phyloP scores from a whole-genome alignment of 2,888 invertebrate species.

The Baronia brevicornis region DNA sequence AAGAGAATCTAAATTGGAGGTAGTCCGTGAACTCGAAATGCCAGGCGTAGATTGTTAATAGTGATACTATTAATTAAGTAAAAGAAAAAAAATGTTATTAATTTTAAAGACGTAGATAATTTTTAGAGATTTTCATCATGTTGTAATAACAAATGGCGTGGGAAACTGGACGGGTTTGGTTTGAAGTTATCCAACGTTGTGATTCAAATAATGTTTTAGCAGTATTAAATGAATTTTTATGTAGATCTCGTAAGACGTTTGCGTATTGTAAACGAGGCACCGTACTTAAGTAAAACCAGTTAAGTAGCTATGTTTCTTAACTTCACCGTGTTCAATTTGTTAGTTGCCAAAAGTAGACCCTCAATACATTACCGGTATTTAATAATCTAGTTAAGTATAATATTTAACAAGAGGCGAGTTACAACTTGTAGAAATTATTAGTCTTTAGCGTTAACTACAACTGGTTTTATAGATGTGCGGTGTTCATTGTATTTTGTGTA shows the following conservation, averaged over 20 bases:
- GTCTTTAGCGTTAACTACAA: not conserved
- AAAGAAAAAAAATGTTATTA: conserved; percentile 67
- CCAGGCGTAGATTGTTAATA: conserved; percentile 71
- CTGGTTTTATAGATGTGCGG: conserved; percentile 15
- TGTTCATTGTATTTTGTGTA: conserved; percentile 16
- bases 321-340: not conserved
- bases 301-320: not conserved
- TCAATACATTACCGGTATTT: too few species aligned
- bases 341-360: too few species aligned
- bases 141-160: conserved; percentile 43
- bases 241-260: conserved; percentile 20
- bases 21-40: conserved; percentile 50
- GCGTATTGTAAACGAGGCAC: conserved; percentile 6
- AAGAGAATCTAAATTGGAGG: not conserved
- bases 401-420: too few species aligned
- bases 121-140: conserved; percentile 64
- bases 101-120: conserved; percentile 65
- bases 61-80: conserved; percentile 70
- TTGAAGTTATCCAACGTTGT: conserved; percentile 24
- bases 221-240: conserved; percentile 43
- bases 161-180: conserved; percentile 32
- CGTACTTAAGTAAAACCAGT: conserved; percentile 9
- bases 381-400: too few species aligned
- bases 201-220: conserved; percentile 40
- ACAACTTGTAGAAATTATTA: not conserved